Base-by-base conservation (phyloP, 2,797 vertebrate genomes). In the Semaprochilodus insignis region DNA sequence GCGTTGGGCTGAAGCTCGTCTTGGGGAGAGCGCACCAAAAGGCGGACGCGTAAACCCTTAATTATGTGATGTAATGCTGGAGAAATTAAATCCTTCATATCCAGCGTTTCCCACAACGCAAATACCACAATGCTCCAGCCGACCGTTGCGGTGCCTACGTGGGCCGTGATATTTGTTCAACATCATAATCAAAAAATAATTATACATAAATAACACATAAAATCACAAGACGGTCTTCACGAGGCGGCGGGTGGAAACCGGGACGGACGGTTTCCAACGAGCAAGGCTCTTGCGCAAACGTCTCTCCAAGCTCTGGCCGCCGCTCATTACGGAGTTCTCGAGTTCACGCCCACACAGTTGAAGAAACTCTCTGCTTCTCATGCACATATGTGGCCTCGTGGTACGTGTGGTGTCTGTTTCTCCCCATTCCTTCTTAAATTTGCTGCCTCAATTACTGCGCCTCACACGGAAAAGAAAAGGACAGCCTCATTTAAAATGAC, bases 401-500 rank as follows among this genome's bases (percentile, higher is more conserved):
- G 44, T 1, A 17, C 5, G 19, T 74, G 23, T 6, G 23, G 44
- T 1, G 34, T 0, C 31, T 74, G 6, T 11, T 25, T 17, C 15
- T 21, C 34, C 54, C 8, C 11, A 55, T 11, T 19, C 0, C 8
- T 54, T 19, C 51, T 54, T 19, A 36, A 25, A 17, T 59, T 21
- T 36, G 2, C 10, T 63, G 36, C 8, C 60, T 48, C 74, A 60
- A 40, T 76, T 62, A 73, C 51, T 7, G 51, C 51, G 11, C 72
- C 7, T n/a, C 51, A 16, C 16, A 2, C n/a, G 27, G 52, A n/a
- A 69, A 23, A 31, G 66, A 23, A 72, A 52, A 72, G 51, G 70
- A 74, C 51, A 57, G 52, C 8, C 72, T 57, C 72, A 74, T 74
- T 74, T 74, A 74, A 27, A 73, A 63, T 74, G 70, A 81, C 40